Evolutionary conservation across 2,888 invertebrate species (phyloP).

Genomic region (Brachylomia viminalis): DNA sequence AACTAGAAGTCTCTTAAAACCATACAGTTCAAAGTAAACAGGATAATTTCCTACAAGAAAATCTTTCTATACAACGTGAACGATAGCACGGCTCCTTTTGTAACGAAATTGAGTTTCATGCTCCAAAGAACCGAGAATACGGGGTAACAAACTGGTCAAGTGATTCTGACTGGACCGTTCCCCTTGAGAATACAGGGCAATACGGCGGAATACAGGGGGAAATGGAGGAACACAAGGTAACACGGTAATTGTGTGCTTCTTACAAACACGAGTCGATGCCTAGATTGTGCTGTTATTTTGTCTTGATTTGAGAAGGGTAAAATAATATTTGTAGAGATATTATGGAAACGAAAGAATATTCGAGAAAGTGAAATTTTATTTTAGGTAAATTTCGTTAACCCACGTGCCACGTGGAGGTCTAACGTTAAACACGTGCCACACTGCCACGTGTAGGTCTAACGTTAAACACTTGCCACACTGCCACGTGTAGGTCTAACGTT

Average conservation of each 20-base stretch:
- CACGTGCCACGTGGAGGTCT: too few relatives aligned
- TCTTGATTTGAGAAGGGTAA: background rate
- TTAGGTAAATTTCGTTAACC: background rate
- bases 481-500: too few relatives aligned
- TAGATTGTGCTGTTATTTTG: constrained; percentile 3
- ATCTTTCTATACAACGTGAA: constrained; percentile 27
- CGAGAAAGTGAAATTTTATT: background rate
- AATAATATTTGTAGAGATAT: background rate
- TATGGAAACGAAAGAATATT: background rate
- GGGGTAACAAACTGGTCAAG: constrained; percentile 59
- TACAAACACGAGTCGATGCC: constrained; percentile 30
- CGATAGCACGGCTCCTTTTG: constrained; percentile 31
- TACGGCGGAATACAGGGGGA: background rate
- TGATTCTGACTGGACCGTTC: constrained; percentile 49
- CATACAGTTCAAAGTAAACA: constrained; percentile 18
- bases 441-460: too few relatives aligned
- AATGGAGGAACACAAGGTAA: background rate
- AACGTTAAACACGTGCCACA: background rate
- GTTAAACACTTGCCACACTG: background rate
- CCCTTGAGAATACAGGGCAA: constrained; percentile 19
- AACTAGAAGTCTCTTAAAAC: background rate
- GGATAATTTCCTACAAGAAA: constrained; percentile 27
- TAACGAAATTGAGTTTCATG: constrained; percentile 58
- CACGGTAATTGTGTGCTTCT: constrained; percentile 30
- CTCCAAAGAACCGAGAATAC: constrained; percentile 33